These are phyloP conservation scores for Tragulus kanchil DNA, from an alignment of 2,113 vertebrate genomes.

Conservation along the genomic window DNA sequence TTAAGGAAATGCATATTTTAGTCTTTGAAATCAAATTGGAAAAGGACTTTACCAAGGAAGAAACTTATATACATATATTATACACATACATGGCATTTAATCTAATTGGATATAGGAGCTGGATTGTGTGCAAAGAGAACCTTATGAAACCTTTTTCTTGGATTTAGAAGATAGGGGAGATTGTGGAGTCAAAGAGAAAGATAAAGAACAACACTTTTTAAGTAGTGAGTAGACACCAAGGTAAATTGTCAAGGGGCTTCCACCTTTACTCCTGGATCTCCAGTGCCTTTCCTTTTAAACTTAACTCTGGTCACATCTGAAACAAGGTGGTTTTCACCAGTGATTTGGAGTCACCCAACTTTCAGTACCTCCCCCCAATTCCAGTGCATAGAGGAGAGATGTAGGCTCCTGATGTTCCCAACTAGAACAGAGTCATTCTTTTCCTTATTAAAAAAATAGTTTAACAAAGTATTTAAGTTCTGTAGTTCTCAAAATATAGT, in stretches of 20 bases:
- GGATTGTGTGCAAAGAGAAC: neutral
- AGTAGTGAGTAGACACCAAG: neutral
- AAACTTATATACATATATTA: neutral
- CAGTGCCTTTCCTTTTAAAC: neutral
- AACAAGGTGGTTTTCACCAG: neutral
- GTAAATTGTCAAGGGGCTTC: neutral
- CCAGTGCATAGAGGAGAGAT: neutral
- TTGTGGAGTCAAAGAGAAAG: neutral
- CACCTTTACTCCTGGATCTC: neutral
- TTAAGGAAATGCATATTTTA: neutral
- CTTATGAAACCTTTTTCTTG: neutral
- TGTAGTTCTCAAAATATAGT: neutral
- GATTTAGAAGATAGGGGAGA: neutral
- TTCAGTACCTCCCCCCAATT: neutral
- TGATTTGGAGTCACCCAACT: neutral
- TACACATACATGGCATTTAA: neutral
- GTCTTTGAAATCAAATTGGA: neutral
- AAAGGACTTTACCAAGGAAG: neutral
- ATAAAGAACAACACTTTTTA: neutral
- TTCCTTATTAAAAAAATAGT: neutral
- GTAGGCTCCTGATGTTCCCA: neutral
- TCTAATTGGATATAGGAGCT: neutral
- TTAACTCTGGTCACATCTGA: neutral
- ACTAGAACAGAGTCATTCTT: neutral
- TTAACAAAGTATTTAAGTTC: neutral